phyloP scores from a whole-genome alignment of 1,140 invertebrate species.

The Pantala flavescens region DNA sequence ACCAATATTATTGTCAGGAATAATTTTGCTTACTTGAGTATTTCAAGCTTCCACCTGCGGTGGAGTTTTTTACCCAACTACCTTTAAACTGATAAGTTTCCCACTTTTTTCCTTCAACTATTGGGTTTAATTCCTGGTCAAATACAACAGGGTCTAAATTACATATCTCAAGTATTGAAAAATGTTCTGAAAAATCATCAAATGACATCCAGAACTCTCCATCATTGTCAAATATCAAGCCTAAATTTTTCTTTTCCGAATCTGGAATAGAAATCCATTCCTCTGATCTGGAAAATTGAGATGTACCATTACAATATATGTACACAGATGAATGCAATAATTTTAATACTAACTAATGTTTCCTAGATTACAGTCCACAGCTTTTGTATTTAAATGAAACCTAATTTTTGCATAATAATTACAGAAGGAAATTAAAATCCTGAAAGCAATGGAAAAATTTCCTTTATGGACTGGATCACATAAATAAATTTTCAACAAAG shows the following conservation, averaged over 20 bases:
- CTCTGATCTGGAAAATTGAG: slow-evolving; percentile 25
- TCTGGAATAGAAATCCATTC: slow-evolving; percentile 49
- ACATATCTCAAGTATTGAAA: slow-evolving; percentile 43
- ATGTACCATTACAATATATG: not conserved
- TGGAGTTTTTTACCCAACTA: slow-evolving; percentile 43
- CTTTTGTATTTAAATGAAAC: not conserved
- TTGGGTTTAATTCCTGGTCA: slow-evolving; percentile 34
- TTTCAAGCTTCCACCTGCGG: slow-evolving; percentile 55
- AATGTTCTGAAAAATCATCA: slow-evolving; percentile 25
- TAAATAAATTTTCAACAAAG: too few relatives aligned
- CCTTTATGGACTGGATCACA: not conserved
- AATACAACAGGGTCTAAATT: slow-evolving; percentile 48
- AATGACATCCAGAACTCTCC: slow-evolving; percentile 54
- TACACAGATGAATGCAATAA: not conserved
- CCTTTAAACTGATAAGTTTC: slow-evolving; percentile 44
- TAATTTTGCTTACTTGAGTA: slow-evolving; percentile 36
- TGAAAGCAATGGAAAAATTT: not conserved
- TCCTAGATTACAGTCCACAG: not conserved
- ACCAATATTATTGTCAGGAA: not conserved
- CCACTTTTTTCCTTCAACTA: slow-evolving; percentile 36
- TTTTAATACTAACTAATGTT: not conserved
- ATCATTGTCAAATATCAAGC: slow-evolving; percentile 48
- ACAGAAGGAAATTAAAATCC: not conserved
- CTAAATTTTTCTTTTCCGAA: slow-evolving; percentile 41
- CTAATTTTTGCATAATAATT: not conserved